phyloP scores from a whole-genome alignment of 2,888 invertebrate species.

The Petrolisthes manimaculis region DNA sequence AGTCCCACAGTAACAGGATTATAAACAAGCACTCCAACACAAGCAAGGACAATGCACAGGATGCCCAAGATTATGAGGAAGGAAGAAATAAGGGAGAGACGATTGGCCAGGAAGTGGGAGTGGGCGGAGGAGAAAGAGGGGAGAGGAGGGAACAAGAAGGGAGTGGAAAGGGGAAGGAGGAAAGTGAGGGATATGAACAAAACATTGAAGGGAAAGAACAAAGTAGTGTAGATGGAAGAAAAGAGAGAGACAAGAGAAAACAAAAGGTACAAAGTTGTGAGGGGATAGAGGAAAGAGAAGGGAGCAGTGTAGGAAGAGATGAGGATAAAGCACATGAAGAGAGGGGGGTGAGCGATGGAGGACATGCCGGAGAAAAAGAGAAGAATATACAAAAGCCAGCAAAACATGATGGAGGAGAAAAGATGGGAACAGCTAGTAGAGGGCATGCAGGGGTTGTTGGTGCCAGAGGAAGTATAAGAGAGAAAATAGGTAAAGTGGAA shows the following conservation, averaged over 20 bases:
- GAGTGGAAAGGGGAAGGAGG: background rate
- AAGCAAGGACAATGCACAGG: too few species aligned
- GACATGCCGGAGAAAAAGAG: background rate
- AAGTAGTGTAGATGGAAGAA: background rate
- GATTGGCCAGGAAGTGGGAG: background rate
- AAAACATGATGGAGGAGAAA: background rate
- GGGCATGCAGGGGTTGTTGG: too few species aligned
- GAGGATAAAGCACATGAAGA: background rate
- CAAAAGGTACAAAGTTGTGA: background rate
- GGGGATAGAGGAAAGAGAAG: background rate
- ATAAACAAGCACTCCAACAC: too few species aligned
- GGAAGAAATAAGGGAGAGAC: background rate
- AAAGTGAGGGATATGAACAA: background rate
- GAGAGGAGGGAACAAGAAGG: background rate
- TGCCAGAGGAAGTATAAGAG: background rate
- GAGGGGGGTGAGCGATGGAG: background rate
- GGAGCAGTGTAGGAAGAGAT: conserved; percentile 9
- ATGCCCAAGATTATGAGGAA: too few species aligned
- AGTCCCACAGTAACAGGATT: too few species aligned
- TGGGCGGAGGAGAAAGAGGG: background rate
- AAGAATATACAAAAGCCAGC: background rate
- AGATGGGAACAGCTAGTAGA: background rate
- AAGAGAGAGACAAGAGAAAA: background rate
- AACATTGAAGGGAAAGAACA: background rate
- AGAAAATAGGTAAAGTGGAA: background rate